phyloP scores from a whole-genome alignment of 2,797 vertebrate species.

The Semaprochilodus insignis region DNA sequence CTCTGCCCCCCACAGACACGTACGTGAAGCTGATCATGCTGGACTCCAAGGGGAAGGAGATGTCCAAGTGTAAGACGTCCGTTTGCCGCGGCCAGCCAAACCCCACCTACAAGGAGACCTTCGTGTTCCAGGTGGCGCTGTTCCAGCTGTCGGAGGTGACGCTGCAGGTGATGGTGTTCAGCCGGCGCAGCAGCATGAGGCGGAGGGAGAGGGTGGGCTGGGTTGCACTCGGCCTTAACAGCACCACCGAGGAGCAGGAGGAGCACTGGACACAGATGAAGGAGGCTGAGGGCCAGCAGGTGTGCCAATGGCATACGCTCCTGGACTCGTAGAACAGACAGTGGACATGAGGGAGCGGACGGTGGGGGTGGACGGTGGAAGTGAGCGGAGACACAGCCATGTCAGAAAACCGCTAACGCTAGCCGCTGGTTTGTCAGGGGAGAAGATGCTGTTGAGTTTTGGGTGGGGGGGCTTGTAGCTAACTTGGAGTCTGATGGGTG shows the following conservation, averaged over 20 bases:
- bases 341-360: not conserved
- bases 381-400: too few relatives aligned
- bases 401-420: not conserved
- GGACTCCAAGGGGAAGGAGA: slow-evolving; percentile 98
- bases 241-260: slow-evolving; percentile 93
- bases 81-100: slow-evolving; percentile 93
- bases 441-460: too few relatives aligned
- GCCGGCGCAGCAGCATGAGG: slow-evolving; percentile 91
- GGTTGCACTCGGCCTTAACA: slow-evolving; percentile 95
- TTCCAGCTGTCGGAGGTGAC: slow-evolving; percentile 98
- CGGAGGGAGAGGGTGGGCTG: slow-evolving; percentile 93
- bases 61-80: slow-evolving; percentile 96
- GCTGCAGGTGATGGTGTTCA: slow-evolving; percentile 91
- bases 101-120: slow-evolving; percentile 96
- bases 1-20: slow-evolving; percentile 83
- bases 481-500: not conserved
- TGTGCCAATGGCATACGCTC: slow-evolving; percentile 94
- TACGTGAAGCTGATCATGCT: slow-evolving; percentile 95
- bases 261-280: slow-evolving; percentile 96
- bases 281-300: slow-evolving; percentile 93
- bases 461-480: too few relatives aligned
- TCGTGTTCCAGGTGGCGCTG: slow-evolving; percentile 95
- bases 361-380: not conserved
- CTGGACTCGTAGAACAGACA: slow-evolving; percentile 82
- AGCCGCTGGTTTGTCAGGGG: too few relatives aligned